Base-by-base conservation (phyloP, 2,888 invertebrate genomes). In the Hypena proboscidalis region DNA sequence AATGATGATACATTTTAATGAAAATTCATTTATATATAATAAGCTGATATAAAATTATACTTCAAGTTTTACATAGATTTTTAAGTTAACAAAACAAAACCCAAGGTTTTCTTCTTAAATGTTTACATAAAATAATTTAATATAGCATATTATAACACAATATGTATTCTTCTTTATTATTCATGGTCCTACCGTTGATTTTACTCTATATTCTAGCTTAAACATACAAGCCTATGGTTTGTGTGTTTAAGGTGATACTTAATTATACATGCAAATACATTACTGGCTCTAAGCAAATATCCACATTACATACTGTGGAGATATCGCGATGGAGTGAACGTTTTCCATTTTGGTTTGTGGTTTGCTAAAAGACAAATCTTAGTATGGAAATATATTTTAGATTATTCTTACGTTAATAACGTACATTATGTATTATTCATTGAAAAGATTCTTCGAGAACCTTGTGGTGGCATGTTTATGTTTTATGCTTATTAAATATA, bases 201-300 rank as follows among this genome's bases (percentile, higher is more conserved):
- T 43, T 29, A 20, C 10, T 39, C 15, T 17, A 21, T 30, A 32
- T 13, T 45, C 29, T 15, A 40, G 14, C 20, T 20, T 11, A 34
- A 26, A 43, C 9, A 32, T 14, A 39, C 35, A 37, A 26, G 8
- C 9, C 10, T 15, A 9, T 14, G 25, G 4, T n/a, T 14, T 33
- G 23, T 53, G 10, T 43, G 6, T 40, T 46, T 39, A 26, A 43
- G 31, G 8, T 7, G 19, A 42, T 17, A 42, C 20, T 39, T 33
- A 47, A 48, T 59, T 52, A 59, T 51, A 43, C 48, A 55, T 51
- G 39, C 38, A 36, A 45, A 48, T 55, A 45, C 20, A 54, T 50
- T 45, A 33, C 14, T 4, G 11, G 4, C 6, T 9, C 33, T 33
- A 38, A 36, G 23, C 33, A 41, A 55, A 59, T 46, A 51, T 48